Conservation (phyloP, 2,888 invertebrate species). For the Drosophila mayaguana region DNA sequence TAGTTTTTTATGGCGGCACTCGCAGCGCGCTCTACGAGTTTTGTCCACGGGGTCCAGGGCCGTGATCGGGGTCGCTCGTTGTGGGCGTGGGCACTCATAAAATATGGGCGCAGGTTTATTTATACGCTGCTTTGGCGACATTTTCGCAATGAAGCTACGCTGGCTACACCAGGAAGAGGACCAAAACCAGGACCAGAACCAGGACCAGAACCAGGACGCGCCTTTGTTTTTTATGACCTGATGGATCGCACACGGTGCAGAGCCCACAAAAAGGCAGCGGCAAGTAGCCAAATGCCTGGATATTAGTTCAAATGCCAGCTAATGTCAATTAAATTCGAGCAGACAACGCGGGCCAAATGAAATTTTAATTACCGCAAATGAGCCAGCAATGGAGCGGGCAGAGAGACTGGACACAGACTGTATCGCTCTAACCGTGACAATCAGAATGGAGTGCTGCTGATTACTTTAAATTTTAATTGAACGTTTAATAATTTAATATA, state of each 20-base stretch:
- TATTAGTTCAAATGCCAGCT: conserved; percentile 71
- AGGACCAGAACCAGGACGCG: background rate
- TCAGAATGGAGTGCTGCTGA: conserved; percentile 12
- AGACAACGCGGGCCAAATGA: conserved; percentile 62
- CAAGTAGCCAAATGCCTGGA: conserved; percentile 33
- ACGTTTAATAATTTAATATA: background rate
- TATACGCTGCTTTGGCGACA: conserved; percentile 73
- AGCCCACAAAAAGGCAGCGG: conserved; percentile 22
- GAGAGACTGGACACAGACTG: background rate
- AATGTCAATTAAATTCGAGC: conserved; percentile 78
- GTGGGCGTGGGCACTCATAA: conserved; percentile 68
- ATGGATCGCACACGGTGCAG: conserved; percentile 61
- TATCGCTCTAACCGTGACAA: conserved; percentile 4
- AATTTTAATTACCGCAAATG: conserved; percentile 79
- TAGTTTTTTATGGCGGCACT: conserved; percentile 77
- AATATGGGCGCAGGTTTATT: conserved; percentile 81
- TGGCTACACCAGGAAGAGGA: background rate
- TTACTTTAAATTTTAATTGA: conserved; percentile 34
- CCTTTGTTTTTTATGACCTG: conserved; percentile 77
- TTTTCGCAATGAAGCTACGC: conserved; percentile 47
- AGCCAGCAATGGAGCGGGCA: conserved; percentile 31
- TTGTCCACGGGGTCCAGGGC: background rate
- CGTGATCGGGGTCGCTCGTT: background rate
- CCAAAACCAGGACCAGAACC: too few species aligned
- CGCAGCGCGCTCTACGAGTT: conserved; percentile 25